Percentiles rank a stretch among this genome's conserved stretches.
Conservation (phyloP, 2,888 invertebrate species). For the Plagodis pulveraria region DNA sequence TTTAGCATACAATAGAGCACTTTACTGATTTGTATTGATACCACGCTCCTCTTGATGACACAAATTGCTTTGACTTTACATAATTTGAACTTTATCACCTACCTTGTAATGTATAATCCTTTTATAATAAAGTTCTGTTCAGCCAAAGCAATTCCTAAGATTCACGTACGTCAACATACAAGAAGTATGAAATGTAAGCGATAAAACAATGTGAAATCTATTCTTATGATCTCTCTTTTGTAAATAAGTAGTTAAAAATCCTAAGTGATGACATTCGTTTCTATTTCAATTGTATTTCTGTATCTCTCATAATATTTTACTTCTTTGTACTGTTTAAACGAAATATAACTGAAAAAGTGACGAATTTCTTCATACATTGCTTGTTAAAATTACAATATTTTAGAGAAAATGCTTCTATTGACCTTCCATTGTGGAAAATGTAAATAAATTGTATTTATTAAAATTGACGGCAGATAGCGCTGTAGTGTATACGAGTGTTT, state of each 20-base stretch:
- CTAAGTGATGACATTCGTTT: conserved; percentile 22
- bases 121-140: conserved; percentile 17
- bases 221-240: conserved; percentile 39
- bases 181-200: conserved; percentile 20
- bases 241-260: conserved; percentile 34
- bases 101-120: conserved; percentile 6
- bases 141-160: conserved; percentile 18
- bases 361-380: conserved; percentile 32
- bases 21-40: conserved; percentile 43
- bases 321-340: background rate
- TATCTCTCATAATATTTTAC: background rate
- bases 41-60: conserved; percentile 2
- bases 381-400: conserved; percentile 32
- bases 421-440: conserved; percentile 38
- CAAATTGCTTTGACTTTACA: conserved; percentile 31
- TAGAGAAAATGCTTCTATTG: conserved; percentile 31
- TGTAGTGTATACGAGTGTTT: conserved; percentile 43
- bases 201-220: conserved; percentile 24
- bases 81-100: conserved; percentile 8
- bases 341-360: conserved; percentile 27
- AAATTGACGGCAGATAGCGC: conserved; percentile 41
- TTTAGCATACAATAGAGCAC: conserved; percentile 32
- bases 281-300: conserved; percentile 23
- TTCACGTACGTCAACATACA: background rate
- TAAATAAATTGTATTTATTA: conserved; percentile 40